Evolutionary conservation across 2,888 invertebrate species (phyloP).

Genomic region (Lapara coniferarum): DNA sequence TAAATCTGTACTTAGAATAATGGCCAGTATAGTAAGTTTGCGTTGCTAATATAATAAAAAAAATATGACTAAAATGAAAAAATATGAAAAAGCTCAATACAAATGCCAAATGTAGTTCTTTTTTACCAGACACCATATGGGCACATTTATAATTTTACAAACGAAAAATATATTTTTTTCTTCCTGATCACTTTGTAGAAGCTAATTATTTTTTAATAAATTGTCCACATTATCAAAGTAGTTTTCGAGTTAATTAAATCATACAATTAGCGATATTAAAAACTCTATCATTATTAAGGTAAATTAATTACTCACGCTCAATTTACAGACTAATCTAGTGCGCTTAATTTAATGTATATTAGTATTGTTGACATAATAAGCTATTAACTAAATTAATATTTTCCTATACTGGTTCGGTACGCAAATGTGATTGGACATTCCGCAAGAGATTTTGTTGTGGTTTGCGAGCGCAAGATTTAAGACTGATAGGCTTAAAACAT

Average conservation of each 20-base stretch:
- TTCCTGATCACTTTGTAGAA: background rate
- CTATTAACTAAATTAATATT: slow-evolving; percentile 28
- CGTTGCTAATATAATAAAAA: too few relatives aligned
- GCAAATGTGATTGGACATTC: background rate
- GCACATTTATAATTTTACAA: background rate
- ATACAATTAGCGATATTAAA: slow-evolving; percentile 56
- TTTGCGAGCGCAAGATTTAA: background rate
- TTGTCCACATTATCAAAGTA: slow-evolving; percentile 36
- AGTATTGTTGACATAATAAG: slow-evolving; percentile 34
- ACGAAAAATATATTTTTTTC: background rate
- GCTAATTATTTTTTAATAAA: slow-evolving; percentile 29
- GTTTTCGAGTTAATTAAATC: slow-evolving; percentile 48
- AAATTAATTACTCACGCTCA: slow-evolving; percentile 53
- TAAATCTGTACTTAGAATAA: too few relatives aligned
- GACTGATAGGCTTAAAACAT: too few relatives aligned
- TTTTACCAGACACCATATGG: too few relatives aligned
- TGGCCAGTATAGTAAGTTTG: too few relatives aligned
- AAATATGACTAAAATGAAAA: too few relatives aligned
- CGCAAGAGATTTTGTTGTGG: background rate
- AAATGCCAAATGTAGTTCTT: too few relatives aligned
- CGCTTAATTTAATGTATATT: slow-evolving; percentile 44
- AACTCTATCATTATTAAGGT: slow-evolving; percentile 50
- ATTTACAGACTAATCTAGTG: slow-evolving; percentile 55
- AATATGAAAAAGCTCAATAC: too few relatives aligned
- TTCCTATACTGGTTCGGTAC: slow-evolving; percentile 6